Conservation (phyloP, 2,888 invertebrate species). For the Lasioglossum marginatum region DNA sequence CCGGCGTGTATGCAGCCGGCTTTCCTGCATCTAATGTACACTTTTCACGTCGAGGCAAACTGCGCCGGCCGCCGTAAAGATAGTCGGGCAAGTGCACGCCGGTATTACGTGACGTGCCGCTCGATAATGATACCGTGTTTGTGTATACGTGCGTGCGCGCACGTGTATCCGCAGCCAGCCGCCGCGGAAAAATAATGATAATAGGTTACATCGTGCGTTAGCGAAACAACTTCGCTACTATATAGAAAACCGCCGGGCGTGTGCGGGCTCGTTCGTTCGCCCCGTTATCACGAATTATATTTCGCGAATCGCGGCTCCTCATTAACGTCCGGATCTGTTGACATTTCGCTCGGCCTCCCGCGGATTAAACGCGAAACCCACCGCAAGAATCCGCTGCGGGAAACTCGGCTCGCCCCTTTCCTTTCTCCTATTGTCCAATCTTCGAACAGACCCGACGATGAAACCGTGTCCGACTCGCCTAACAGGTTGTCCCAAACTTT, state of each 20-base stretch:
- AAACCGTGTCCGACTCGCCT: not conserved
- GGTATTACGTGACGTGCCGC: constrained; percentile 72
- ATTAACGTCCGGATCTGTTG: not conserved
- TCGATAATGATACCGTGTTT: constrained; percentile 71
- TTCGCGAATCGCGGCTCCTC: constrained; percentile 26
- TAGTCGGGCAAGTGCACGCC: constrained; percentile 67
- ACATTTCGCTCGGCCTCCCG: not conserved
- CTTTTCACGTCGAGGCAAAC: constrained; percentile 75
- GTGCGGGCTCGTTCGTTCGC: constrained; percentile 25
- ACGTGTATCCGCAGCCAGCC: not conserved
- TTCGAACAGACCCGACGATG: not conserved
- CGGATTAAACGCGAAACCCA: not conserved
- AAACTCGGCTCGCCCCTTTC: not conserved
- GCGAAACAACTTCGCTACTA: constrained; percentile 33
- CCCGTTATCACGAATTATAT: constrained; percentile 43
- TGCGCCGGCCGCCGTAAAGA: constrained; percentile 70
- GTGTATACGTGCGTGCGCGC: not conserved
- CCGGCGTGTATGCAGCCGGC: constrained; percentile 42
- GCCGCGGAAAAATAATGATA: constrained; percentile 59
- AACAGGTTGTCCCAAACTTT: not conserved
- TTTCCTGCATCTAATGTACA: constrained; percentile 71
- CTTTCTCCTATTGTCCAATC: not conserved
- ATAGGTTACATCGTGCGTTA: constrained; percentile 63
- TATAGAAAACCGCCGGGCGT: constrained; percentile 22
- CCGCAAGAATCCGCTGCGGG: not conserved